These are phyloP conservation scores for Caerostris darwini DNA, from an alignment of 1,140 invertebrate species.

Conservation along the genomic window DNA sequence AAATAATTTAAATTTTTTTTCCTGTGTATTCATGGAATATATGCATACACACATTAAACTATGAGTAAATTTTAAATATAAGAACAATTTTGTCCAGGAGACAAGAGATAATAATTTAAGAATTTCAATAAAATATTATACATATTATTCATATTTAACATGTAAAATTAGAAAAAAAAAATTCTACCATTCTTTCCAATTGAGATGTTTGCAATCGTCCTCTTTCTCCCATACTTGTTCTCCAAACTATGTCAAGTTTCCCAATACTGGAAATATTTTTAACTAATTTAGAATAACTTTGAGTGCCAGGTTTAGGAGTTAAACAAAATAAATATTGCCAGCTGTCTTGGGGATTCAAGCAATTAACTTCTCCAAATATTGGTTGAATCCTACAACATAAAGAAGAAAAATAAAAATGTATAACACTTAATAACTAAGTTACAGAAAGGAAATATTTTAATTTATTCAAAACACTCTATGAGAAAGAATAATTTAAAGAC, in stretches of 20 bases:
- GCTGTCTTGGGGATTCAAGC: constrained; percentile 86
- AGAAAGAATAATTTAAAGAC: not conserved
- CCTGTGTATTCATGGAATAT: too few relatives aligned
- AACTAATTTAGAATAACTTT: constrained; percentile 87
- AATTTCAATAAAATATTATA: too few relatives aligned
- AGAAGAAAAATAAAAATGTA: not conserved
- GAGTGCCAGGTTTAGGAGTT: constrained; percentile 88
- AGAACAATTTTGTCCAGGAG: too few relatives aligned
- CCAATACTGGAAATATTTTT: constrained; percentile 94
- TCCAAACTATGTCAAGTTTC: constrained; percentile 98
- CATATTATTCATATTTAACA: too few relatives aligned
- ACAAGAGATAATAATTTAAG: too few relatives aligned
- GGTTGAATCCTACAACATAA: constrained; percentile 80
- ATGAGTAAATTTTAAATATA: too few relatives aligned
- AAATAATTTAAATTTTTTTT: too few relatives aligned
- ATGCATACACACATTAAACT: too few relatives aligned
- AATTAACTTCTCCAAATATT: constrained; percentile 93
- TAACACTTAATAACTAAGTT: not conserved
- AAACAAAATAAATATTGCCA: constrained; percentile 97
- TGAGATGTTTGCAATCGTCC: constrained; percentile 97
- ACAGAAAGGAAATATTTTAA: not conserved
- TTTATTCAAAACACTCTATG: not conserved
- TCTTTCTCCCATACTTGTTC: constrained; percentile 96
- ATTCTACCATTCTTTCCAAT: constrained; percentile 88
- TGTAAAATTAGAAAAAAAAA: not conserved